Evolutionary conservation across 2,888 invertebrate genomes (phyloP).

Genomic region (Agrotis exclamationis): DNA sequence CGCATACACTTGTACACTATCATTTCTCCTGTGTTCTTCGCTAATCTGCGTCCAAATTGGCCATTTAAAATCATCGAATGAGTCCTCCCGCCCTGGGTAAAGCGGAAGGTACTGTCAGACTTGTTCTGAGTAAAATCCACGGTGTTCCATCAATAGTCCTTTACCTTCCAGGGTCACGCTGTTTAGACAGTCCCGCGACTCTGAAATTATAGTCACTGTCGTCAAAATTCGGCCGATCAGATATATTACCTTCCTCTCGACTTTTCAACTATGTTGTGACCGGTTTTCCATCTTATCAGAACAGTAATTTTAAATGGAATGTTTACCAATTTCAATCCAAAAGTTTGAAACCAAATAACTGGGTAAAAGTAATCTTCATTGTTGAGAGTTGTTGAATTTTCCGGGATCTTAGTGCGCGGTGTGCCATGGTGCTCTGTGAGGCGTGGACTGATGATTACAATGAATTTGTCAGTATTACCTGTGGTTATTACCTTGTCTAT

Average conservation of each 20-base stretch:
- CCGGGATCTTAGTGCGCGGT: not conserved
- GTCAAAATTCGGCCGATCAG: not conserved
- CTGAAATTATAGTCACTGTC: not conserved
- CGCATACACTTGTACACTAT: too few species aligned
- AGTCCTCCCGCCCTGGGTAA: too few species aligned
- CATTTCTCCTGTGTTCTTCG: too few species aligned
- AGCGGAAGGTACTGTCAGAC: too few species aligned
- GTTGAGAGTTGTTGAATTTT: not conserved
- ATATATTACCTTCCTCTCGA: not conserved
- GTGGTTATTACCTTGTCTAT: too few species aligned
- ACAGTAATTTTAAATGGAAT: not conserved
- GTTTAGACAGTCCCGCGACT: too few species aligned
- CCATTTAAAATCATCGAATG: not conserved
- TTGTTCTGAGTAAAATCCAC: too few species aligned
- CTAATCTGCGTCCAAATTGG: not conserved
- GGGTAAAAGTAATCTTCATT: not conserved
- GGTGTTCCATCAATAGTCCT: too few species aligned
- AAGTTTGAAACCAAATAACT: not conserved
- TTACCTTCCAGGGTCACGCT: too few species aligned
- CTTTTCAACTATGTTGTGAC: not conserved
- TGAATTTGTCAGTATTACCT: too few species aligned
- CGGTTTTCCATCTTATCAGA: not conserved
- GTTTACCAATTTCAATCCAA: not conserved
- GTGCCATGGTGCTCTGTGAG: slow-evolving; percentile 1
- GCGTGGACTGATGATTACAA: too few species aligned